Evolutionary conservation across 2,888 invertebrate species (phyloP), one percentile per base, ranked within the genome.

Genomic region (Adineta ricciae): DNA sequence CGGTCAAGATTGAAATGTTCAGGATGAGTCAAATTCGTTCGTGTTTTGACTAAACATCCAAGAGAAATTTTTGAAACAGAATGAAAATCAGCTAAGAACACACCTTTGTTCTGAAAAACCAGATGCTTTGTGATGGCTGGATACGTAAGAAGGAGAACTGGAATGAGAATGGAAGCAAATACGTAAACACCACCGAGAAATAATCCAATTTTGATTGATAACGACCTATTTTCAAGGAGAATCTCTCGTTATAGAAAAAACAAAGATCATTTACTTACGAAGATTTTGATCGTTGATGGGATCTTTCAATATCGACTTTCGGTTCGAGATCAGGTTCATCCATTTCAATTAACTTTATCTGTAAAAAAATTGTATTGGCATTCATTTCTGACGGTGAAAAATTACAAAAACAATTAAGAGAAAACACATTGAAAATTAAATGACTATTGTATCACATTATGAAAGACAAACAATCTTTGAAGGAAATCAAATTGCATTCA

Each of bases 1-100:
- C 72, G 83, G 21, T 85, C 21, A 41, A 72, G 19, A 50, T 54
- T 83, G 14, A 72, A 82, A 41, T n/a, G 54, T 36, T 83, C 38
- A 7, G 83, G 85, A 38, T 85, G 54, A 41, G 21, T 46, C 19
- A 85, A 50, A 36, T 85, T 64, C 27, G 73, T 41, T 27, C 27
- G 50, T n/a, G 85, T 73, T 73, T 36, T 73, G 2, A 73, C 73
- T 73, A 38, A 36, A 36, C 11, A 46, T 46, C 50, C 14, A 16
- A 46, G 46, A 11, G 11, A 46, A 46, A 46, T 46, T 8, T 46
- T 46, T 46, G 46, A 46, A 46, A 46, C 5, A 46, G 11, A 46
- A 46, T 5, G 11, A 8, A 11, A 46, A 46, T 46, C 46, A 46
- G 11, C 8, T 14, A 1, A 9, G 5, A 64, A 64, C 64, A 32